Conservation (phyloP, 2,888 invertebrate genomes). For the Cheilosia variabilis region DNA sequence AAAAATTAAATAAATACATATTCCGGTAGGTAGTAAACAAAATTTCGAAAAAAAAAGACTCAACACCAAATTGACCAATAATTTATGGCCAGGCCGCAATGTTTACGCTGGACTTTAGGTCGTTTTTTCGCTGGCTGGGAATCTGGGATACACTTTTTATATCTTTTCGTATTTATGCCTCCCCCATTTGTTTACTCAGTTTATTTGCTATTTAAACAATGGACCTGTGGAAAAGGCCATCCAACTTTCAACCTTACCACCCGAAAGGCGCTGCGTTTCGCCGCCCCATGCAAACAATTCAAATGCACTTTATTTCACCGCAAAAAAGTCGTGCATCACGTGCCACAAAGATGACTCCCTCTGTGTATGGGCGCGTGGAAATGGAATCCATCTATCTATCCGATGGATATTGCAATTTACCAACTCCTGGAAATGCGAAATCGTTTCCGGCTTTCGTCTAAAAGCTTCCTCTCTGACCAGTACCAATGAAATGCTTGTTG, state of each 20-base stretch:
- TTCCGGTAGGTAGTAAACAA: constrained; percentile 55
- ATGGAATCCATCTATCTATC: constrained; percentile 71
- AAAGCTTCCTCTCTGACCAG: constrained; percentile 66
- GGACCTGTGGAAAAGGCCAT: constrained; percentile 53
- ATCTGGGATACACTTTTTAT: constrained; percentile 43
- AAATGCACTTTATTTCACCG: constrained; percentile 73
- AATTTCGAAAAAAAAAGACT: constrained; percentile 35
- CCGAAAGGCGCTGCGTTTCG: neutral
- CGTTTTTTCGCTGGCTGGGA: constrained; percentile 12
- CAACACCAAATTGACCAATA: constrained; percentile 73
- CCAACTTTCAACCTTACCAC: constrained; percentile 52
- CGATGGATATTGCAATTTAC: constrained; percentile 75
- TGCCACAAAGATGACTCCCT: constrained; percentile 52
- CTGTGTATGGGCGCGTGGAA: constrained; percentile 33
- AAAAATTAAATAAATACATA: constrained; percentile 64
- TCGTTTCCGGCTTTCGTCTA: constrained; percentile 74
- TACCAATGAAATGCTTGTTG: constrained; percentile 59
- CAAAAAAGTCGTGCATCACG: constrained; percentile 64
- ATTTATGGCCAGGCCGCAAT: constrained; percentile 69
- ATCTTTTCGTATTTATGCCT: constrained; percentile 6
- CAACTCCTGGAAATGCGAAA: constrained; percentile 74
- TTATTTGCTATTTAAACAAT: constrained; percentile 70
- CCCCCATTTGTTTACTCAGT: constrained; percentile 66
- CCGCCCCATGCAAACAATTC: constrained; percentile 40
- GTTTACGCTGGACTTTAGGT: constrained; percentile 62